Percentiles rank a stretch among this genome's conserved stretches.
Evolutionary conservation across 2,797 vertebrate genomes (phyloP).

Genomic region (Halcyon chelicuti): DNA sequence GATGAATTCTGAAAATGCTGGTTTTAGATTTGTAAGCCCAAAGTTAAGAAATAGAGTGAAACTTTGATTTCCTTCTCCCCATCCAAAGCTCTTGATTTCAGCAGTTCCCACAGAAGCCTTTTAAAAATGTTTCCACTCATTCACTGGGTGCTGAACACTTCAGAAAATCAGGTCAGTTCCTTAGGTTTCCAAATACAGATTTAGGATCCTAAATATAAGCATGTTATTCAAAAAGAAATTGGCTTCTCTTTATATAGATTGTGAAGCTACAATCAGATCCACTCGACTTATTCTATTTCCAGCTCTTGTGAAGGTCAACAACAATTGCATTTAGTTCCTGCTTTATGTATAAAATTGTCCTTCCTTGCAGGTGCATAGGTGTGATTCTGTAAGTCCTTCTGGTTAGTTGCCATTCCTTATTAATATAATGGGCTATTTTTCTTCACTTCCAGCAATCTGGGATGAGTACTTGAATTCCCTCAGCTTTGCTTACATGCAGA

Average conservation of each 20-base stretch:
- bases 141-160: conserved; percentile 23
- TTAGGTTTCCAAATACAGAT: conserved; percentile 55
- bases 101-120: neutral
- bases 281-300: conserved; percentile 45
- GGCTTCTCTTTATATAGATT: conserved; percentile 28
- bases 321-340: conserved; percentile 19
- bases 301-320: conserved; percentile 17
- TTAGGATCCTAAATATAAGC: conserved; percentile 61
- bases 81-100: neutral
- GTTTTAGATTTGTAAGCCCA: neutral
- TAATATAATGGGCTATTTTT: neutral
- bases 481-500: neutral
- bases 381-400: neutral
- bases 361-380: conserved; percentile 25
- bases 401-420: neutral
- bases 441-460: neutral
- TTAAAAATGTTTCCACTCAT: conserved; percentile 41
- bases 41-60: conserved; percentile 19
- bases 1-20: neutral
- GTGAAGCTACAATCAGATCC: conserved; percentile 36
- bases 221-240: conserved; percentile 29
- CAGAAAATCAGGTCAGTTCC: conserved; percentile 61
- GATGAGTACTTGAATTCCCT: neutral
- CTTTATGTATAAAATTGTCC: neutral
- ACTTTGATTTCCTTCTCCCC: neutral